Conservation (phyloP, 2,797 vertebrate species). For the Anas acuta region DNA sequence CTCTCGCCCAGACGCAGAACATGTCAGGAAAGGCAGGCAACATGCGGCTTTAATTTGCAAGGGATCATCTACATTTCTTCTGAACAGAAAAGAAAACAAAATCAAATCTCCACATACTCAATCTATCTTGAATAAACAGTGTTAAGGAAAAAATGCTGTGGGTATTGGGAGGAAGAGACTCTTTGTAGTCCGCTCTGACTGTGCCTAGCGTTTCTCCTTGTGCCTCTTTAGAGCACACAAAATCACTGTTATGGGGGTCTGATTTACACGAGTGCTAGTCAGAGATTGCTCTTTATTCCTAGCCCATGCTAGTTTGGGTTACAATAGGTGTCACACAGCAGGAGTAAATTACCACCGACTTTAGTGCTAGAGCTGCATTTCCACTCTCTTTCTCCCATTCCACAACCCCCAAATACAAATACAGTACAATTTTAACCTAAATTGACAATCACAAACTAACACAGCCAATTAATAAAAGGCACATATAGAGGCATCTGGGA, state of each 20-base stretch:
- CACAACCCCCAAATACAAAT: not conserved
- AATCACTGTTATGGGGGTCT: not conserved
- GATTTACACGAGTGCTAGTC: not conserved
- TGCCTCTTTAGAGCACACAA: not conserved
- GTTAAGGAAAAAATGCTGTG: conserved; percentile 26
- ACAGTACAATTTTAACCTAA: conserved; percentile 5
- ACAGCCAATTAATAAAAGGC: not conserved
- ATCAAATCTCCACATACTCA: conserved; percentile 57
- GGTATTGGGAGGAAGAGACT: conserved; percentile 16
- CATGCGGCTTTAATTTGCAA: conserved; percentile 75
- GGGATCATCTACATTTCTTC: conserved; percentile 73
- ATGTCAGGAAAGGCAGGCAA: conserved; percentile 55
- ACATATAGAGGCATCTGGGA: not conserved
- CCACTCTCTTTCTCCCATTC: not conserved
- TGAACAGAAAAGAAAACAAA: conserved; percentile 46
- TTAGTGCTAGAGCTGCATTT: not conserved
- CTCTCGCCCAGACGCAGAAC: conserved; percentile 40
- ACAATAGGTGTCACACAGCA: conserved; percentile 20
- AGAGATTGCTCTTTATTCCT: conserved; percentile 25
- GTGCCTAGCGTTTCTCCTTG: not conserved
- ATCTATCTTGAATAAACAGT: conserved; percentile 64
- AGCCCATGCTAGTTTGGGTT: not conserved
- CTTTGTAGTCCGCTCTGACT: conserved; percentile 31
- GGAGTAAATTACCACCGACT: conserved; percentile 28
- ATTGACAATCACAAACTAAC: not conserved